Percentiles rank a stretch among this genome's conserved stretches.
These are phyloP conservation scores for Asbolus verrucosus DNA, from an alignment of 1,140 invertebrate species.

Conservation along the genomic window DNA sequence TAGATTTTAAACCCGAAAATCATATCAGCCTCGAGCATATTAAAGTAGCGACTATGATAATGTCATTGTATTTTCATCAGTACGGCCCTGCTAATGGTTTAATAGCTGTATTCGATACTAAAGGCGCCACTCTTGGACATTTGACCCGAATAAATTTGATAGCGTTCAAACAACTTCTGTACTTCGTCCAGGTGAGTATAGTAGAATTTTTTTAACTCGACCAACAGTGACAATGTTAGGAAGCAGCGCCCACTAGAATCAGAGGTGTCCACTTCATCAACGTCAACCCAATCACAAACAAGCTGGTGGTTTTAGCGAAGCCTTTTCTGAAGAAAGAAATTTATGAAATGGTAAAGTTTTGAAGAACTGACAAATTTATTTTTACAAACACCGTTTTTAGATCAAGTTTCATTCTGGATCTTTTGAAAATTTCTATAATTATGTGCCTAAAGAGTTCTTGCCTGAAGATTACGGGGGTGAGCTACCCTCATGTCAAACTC, in stretches of 20 bases:
- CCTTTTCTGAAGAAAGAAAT: conserved; percentile 79
- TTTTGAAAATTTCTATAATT: conserved; percentile 52
- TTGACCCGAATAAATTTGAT: conserved; percentile 70
- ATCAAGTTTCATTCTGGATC: conserved; percentile 64
- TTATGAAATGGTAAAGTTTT: conserved; percentile 66
- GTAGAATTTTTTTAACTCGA: background rate
- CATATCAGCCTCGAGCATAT: conserved; percentile 69
- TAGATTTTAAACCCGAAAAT: conserved; percentile 69
- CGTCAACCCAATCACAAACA: conserved; percentile 75
- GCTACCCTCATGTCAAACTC: background rate
- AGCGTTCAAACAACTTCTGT: conserved; percentile 73
- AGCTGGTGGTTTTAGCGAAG: conserved; percentile 73
- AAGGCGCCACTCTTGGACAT: conserved; percentile 70
- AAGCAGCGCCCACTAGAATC: conserved; percentile 69
- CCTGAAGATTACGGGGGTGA: conserved; percentile 71
- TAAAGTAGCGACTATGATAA: conserved; percentile 69
- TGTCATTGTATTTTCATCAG: conserved; percentile 68
- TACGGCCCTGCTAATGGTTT: conserved; percentile 71
- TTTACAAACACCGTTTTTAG: background rate
- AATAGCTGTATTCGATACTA: conserved; percentile 70
- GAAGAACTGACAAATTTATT: background rate
- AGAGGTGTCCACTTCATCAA: conserved; percentile 78
- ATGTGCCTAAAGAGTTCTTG: conserved; percentile 57
- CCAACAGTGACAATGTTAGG: too few species aligned
- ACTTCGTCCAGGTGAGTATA: conserved; percentile 71